These are phyloP conservation scores for Herpailurus yagouaroundi DNA, from an alignment of 2,113 vertebrate genomes.

Conservation along the genomic window DNA sequence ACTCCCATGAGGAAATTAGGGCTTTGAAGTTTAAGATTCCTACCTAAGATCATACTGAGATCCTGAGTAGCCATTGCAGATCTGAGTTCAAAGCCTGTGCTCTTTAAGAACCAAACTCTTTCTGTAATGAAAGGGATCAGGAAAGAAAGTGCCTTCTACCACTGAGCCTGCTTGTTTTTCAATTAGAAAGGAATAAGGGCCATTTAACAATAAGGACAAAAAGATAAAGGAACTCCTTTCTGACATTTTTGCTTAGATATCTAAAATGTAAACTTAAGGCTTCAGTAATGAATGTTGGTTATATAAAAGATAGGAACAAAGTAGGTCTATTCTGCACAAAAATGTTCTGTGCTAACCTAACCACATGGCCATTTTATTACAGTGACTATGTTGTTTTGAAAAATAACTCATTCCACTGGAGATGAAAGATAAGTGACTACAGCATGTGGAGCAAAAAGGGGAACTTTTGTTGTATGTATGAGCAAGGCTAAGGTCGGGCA, in stretches of 20 bases:
- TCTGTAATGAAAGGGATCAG: not conserved
- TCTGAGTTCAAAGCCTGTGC: not conserved
- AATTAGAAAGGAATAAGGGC: slow-evolving; percentile 3
- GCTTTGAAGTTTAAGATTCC: not conserved
- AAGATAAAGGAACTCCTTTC: slow-evolving; percentile 46
- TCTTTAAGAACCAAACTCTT: not conserved
- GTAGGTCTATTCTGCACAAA: slow-evolving; percentile 66
- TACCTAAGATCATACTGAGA: not conserved
- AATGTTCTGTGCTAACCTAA: slow-evolving; percentile 47
- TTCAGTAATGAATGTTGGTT: slow-evolving; percentile 58
- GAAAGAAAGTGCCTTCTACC: not conserved
- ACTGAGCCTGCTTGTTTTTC: not conserved
- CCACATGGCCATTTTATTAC: slow-evolving; percentile 48
- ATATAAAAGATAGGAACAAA: slow-evolving; percentile 57
- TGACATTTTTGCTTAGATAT: slow-evolving; percentile 66
- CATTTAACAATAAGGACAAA: slow-evolving; percentile 23
- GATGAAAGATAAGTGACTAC: slow-evolving; percentile 66
- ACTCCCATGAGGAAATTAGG: not conserved
- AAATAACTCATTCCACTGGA: slow-evolving; percentile 67
- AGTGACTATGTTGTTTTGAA: slow-evolving; percentile 66
- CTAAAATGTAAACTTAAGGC: slow-evolving; percentile 51
- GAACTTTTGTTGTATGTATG: not conserved
- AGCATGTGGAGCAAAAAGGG: not conserved
- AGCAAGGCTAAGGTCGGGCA: not conserved
- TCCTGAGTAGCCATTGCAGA: not conserved